phyloP scores from a whole-genome alignment of 2,113 vertebrate species.

The Sebastes schlegelii region DNA sequence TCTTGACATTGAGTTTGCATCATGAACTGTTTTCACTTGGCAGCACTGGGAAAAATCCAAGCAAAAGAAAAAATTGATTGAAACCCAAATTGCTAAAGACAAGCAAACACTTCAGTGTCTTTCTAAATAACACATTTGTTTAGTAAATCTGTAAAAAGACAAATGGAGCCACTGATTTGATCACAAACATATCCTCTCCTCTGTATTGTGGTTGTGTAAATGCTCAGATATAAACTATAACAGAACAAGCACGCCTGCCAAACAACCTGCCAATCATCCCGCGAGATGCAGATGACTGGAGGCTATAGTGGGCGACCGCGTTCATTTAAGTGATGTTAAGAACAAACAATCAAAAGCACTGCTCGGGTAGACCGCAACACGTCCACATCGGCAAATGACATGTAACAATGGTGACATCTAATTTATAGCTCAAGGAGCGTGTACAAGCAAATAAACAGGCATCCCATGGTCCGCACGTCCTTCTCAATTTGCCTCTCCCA shows the following conservation, averaged over 20 bases:
- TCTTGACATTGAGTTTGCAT: constrained; percentile 2
- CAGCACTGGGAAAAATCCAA: constrained; percentile 1
- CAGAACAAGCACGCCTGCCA: constrained; percentile 34
- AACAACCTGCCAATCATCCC: constrained; percentile 71
- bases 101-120: neutral
- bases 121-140: too few species aligned
- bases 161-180: neutral
- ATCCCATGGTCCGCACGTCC: constrained; percentile 68
- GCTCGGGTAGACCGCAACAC: constrained; percentile 62
- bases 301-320: constrained; percentile 54
- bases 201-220: constrained; percentile 10
- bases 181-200: constrained; percentile 20
- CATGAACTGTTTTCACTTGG: constrained; percentile 12
- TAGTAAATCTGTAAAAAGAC: neutral
- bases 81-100: constrained; percentile 17
- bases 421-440: constrained; percentile 82
- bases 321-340: constrained; percentile 78
- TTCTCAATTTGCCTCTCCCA: constrained; percentile 81
- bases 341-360: constrained; percentile 80
- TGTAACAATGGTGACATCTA: constrained; percentile 83
- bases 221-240: constrained; percentile 15
- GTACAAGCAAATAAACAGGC: constrained; percentile 85
- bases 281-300: constrained; percentile 55
- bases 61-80: neutral
- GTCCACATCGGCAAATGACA: constrained; percentile 74